Base-by-base conservation (phyloP, 2,888 invertebrate species). In the Brassicogethes aeneus region DNA sequence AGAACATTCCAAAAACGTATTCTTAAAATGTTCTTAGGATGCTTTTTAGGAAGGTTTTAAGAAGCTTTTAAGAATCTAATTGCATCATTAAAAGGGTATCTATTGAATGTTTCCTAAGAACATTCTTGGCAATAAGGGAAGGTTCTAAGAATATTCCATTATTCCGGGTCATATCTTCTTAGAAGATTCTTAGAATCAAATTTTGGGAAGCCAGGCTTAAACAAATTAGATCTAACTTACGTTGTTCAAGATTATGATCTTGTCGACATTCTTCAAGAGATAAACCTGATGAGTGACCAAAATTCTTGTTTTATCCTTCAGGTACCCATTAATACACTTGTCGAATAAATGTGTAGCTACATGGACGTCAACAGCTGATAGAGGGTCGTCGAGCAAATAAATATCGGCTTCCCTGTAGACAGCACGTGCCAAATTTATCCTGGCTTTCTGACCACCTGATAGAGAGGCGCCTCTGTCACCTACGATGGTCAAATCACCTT, bases 221-320 rank as follows among this genome's bases (percentile, higher is more conserved):
- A n/a, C n/a, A n/a, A n/a, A n/a, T n/a, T n/a, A n/a, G n/a, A n/a
- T n/a, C n/a, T 10, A 7, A 57, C 68, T 62, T 65, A 74, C 77
- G 55, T 76, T 71, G 43, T 73, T 69, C 17, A 84, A 57, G 34
- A 82, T 70, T 34, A 82, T 64, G 32, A 32, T 32, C 8, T 13
- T 5, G 54, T 80, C 78, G 1, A 77, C 80, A 17, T 74, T 69
- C 46, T 77, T 76, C 2, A 83, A 67, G 61, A 82, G 83, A 57
- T 89, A 86, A 14, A 86, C 71, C 61, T 89, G 88, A 69, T 89
- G 88, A 0, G 89, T 89, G 46, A 86, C 83, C 3, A 89, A 74
- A 40, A 89, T 74, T 29, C 82, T 70, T 1, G 84, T 82, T 55
- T 78, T 78, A 1, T 75, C 69, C 34, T 71, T 70, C 47, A 88